A percentile compares a stretch with the other conserved stretches of the same genome.
Evolutionary conservation across 2,888 invertebrate genomes (phyloP).

Genomic region (Apodemia zela): DNA sequence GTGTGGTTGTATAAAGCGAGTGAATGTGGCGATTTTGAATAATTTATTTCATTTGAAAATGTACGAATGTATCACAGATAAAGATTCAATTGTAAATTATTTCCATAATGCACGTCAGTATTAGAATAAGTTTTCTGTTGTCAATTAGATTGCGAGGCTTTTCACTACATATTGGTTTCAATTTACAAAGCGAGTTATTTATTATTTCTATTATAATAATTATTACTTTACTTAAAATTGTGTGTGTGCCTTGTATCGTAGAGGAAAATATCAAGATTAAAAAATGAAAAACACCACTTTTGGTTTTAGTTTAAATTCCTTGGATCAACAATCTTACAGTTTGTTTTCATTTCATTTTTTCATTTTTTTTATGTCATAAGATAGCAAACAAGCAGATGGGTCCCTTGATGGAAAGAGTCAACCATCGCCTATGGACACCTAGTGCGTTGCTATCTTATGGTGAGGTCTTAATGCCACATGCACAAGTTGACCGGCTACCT

Average conservation of each 20-base stretch:
- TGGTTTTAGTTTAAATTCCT: constrained; percentile 49
- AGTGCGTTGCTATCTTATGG: too few species aligned
- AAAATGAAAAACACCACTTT: constrained; percentile 75
- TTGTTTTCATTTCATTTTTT: too few species aligned
- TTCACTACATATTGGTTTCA: constrained; percentile 48
- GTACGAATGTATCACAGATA: constrained; percentile 35
- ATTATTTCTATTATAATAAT: constrained; percentile 65
- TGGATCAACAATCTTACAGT: too few species aligned
- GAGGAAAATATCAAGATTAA: constrained; percentile 83
- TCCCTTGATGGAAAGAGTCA: too few species aligned
- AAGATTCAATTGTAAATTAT: constrained; percentile 34
- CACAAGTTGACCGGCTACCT: too few species aligned
- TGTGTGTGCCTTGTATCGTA: constrained; percentile 87
- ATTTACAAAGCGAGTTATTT: constrained; percentile 66
- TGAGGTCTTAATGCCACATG: too few species aligned
- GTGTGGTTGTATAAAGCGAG: constrained; percentile 70
- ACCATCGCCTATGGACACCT: too few species aligned
- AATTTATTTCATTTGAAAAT: constrained; percentile 51
- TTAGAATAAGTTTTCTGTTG: constrained; percentile 53
- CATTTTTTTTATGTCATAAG: too few species aligned
- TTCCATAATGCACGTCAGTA: constrained; percentile 32
- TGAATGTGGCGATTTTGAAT: constrained; percentile 71
- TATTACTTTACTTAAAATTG: constrained; percentile 79
- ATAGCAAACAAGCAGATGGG: too few species aligned
- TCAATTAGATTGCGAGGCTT: constrained; percentile 51